These are phyloP conservation scores for Lochmaea crataegi DNA, from an alignment of 2,888 invertebrate species.

Conservation along the genomic window DNA sequence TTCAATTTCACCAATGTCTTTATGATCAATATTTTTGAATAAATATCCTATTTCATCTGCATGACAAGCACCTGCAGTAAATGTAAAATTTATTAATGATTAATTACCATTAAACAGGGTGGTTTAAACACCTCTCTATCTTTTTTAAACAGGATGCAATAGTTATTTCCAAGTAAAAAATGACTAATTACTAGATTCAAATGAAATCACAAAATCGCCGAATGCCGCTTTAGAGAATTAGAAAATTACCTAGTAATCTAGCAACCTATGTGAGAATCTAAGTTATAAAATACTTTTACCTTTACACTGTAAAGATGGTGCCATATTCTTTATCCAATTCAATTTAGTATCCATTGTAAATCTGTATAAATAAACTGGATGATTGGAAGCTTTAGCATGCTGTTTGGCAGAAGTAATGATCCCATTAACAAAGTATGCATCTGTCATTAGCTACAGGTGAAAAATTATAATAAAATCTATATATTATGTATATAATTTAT, in stretches of 20 bases:
- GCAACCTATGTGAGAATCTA: not conserved
- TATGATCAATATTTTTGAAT: slow-evolving; percentile 20
- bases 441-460: slow-evolving; percentile 24
- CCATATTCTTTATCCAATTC: slow-evolving; percentile 27
- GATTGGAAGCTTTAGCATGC: slow-evolving; percentile 23
- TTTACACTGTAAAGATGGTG: slow-evolving; percentile 1
- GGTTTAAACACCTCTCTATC: slow-evolving; percentile 1
- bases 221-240: no score
- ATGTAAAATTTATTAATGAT: no score
- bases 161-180: no score
- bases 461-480: not conserved
- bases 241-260: no score
- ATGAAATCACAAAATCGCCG: no score
- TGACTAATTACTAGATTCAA: no score
- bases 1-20: slow-evolving; percentile 8
- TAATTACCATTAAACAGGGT: not conserved
- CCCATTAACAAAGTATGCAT: slow-evolving; percentile 24
- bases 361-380: slow-evolving; percentile 37
- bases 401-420: slow-evolving; percentile 28
- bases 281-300: slow-evolving; percentile 4
- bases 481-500: not conserved
- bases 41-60: slow-evolving; percentile 49
- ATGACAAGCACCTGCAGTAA: slow-evolving; percentile 48
- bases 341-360: slow-evolving; percentile 28
- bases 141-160: no score